phyloP scores from a whole-genome alignment of 92 coral and sea anemone species.

The Anthopleura xanthogrammica region DNA sequence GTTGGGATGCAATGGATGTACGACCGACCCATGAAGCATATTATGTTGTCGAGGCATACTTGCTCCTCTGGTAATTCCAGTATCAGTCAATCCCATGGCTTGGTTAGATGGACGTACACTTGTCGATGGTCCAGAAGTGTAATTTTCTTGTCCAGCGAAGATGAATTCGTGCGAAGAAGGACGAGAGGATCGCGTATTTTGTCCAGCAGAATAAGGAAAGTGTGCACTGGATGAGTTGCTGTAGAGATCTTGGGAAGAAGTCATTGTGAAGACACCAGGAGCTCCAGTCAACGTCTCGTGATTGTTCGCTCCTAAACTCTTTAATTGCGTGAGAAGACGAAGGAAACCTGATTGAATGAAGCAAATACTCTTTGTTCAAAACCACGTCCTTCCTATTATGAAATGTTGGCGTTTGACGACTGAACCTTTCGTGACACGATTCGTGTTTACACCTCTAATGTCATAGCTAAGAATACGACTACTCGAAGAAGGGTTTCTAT shows the following conservation, averaged over 20 bases:
- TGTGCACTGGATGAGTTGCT: constrained; percentile 64
- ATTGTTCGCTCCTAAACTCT: constrained; percentile 53
- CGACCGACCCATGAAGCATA: constrained; percentile 86
- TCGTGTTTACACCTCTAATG: constrained; percentile 23
- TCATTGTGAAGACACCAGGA: constrained; percentile 70
- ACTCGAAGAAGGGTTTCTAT: background rate
- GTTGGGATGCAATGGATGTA: constrained; percentile 79
- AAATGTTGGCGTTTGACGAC: constrained; percentile 28
- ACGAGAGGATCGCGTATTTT: constrained; percentile 77
- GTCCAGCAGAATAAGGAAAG: constrained; percentile 72
- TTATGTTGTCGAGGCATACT: constrained; percentile 74
- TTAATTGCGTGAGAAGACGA: constrained; percentile 84
- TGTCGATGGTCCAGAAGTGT: constrained; percentile 54
- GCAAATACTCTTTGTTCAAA: constrained; percentile 79
- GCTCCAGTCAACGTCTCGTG: constrained; percentile 57
- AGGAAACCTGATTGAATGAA: constrained; percentile 71
- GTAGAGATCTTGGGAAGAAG: constrained; percentile 76
- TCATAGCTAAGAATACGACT: constrained; percentile 34
- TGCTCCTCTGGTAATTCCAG: constrained; percentile 60
- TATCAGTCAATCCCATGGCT: constrained; percentile 60
- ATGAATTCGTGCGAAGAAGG: constrained; percentile 80
- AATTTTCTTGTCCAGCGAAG: constrained; percentile 75
- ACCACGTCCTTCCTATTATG: constrained; percentile 43
- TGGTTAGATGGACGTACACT: constrained; percentile 75
- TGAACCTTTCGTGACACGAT: constrained; percentile 36